Base-by-base conservation (phyloP, 2,888 invertebrate genomes). In the Lobophora halterata region DNA sequence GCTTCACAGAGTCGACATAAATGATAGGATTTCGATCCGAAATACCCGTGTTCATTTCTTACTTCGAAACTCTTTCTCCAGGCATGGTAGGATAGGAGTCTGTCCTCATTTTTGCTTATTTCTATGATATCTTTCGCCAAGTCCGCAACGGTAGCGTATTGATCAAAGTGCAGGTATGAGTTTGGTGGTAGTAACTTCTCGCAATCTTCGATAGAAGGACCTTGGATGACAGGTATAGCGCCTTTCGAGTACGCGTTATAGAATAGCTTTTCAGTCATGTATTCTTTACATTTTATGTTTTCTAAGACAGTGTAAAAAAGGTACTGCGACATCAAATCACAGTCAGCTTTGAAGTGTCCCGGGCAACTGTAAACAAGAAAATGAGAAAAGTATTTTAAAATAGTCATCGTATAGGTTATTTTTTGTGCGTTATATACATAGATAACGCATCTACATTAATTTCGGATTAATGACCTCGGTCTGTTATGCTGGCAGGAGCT, bases 251-350 rank as follows among this genome's bases (percentile, higher is more conserved):
- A 92, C 0, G 90, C 91, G 51, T 93, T 88, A 83, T 91, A 90
- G 73, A 90, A 93, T 0, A 89, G 61, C 64, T 93, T 93, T 60
- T 93, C 93, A 0, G 93, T 93, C 25, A 93, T 69, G 55, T 93
- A 93, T 61, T 93, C 91, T 3, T 80, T 79, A 58, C 93, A 93
- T 52, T 90, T 89, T 0, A 91, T 89, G 60, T 93, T 93, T 68
- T 93, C 93, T 48, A 93, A 90, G 0, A 92, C 89, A 21, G 93
- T 67, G 56, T 93, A 93, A 65, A 93, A 93, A 53, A 91, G 79
- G 66, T 93, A 93, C 3, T 83, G 55, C 0, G 81, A 69, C 23
- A 93, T 68, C 3, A 69, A 49, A 1, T 79, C 66, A 51, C 93
- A 93, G 61, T 93, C 92, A 1, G 69, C 58, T 49, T 49, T 72